These are phyloP conservation scores for Mesaphorura yosii DNA, from an alignment of 1,140 invertebrate species.

Conservation along the genomic window DNA sequence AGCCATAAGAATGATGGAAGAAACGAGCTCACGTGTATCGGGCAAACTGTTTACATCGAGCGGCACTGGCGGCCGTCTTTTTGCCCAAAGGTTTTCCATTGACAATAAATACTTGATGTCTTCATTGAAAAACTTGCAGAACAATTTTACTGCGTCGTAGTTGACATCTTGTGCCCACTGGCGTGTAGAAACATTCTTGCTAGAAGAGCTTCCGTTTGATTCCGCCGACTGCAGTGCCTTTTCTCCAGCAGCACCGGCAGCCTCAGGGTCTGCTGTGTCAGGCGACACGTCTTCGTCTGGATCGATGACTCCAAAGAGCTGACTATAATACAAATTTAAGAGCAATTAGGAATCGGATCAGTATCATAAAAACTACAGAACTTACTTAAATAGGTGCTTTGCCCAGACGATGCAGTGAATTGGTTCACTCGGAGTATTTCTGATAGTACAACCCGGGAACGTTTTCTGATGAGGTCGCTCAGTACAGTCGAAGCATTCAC, in stretches of 20 bases:
- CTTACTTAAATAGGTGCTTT: constrained; percentile 92
- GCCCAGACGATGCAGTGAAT: constrained; percentile 99
- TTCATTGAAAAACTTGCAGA: constrained; percentile 82
- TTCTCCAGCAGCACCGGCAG: constrained; percentile 46
- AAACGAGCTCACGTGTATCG: constrained; percentile 42
- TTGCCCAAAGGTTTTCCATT: constrained; percentile 91
- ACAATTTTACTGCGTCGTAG: constrained; percentile 74
- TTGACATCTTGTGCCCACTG: constrained; percentile 71
- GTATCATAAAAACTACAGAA: background rate
- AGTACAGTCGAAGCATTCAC: constrained; percentile 94
- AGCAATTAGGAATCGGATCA: background rate
- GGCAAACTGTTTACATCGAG: constrained; percentile 58
- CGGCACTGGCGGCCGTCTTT: constrained; percentile 68
- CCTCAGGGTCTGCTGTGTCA: constrained; percentile 86
- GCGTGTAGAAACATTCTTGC: constrained; percentile 72
- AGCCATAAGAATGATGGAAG: background rate
- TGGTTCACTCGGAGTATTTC: constrained; percentile 98
- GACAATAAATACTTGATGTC: constrained; percentile 90
- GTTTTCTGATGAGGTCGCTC: constrained; percentile 83
- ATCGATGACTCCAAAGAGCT: constrained; percentile 92
- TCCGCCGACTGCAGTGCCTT: constrained; percentile 39
- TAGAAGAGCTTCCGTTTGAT: constrained; percentile 36
- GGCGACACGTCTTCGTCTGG: constrained; percentile 96
- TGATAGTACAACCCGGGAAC: constrained; percentile 94
- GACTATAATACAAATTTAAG: constrained; percentile 47